These are phyloP conservation scores for Stramonita haemastoma DNA, from an alignment of 2,888 invertebrate genomes.

Conservation along the genomic window DNA sequence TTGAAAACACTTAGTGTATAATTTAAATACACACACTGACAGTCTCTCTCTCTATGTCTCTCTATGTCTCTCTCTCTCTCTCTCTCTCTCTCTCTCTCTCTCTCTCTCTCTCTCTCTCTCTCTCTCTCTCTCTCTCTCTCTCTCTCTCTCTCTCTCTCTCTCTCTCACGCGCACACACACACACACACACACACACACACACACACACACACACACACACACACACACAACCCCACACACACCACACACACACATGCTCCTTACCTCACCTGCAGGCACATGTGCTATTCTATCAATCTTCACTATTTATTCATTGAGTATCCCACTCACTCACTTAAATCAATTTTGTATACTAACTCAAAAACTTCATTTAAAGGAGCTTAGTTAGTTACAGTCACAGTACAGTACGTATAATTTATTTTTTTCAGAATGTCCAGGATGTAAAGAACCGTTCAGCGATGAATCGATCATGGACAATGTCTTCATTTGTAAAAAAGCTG, in stretches of 20 bases:
- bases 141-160: neutral
- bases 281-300: neutral
- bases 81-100: too few species aligned
- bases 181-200: constrained; percentile 6
- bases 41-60: too few species aligned
- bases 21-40: too few species aligned
- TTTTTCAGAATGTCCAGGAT: constrained; percentile 48
- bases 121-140: neutral
- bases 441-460: constrained; percentile 52
- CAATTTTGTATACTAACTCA: neutral
- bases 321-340: neutral
- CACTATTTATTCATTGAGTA: neutral
- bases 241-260: neutral
- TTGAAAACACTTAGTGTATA: too few species aligned
- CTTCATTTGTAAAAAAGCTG: constrained; percentile 45
- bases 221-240: neutral
- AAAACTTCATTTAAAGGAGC: neutral
- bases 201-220: neutral
- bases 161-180: neutral
- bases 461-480: constrained; percentile 49
- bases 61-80: too few species aligned
- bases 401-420: neutral
- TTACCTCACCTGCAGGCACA: neutral
- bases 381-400: too few species aligned
- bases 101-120: neutral